Base-by-base conservation (phyloP, 2,797 vertebrate genomes). In the Gila robusta region DNA sequence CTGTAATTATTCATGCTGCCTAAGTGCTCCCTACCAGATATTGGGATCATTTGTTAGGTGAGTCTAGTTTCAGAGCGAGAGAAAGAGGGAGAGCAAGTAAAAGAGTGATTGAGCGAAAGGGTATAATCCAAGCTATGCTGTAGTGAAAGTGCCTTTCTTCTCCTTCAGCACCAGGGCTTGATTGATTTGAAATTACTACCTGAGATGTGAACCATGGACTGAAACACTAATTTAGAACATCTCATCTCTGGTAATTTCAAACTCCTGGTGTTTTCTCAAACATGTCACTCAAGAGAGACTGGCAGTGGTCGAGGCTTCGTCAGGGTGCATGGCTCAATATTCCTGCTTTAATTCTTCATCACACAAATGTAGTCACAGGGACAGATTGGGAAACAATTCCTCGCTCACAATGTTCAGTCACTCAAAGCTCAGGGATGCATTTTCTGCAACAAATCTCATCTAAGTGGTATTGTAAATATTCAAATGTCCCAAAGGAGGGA, bases 1-100 rank as follows among this genome's bases (percentile, higher is more conserved):
- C 69, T 93, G 89, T 87, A 93, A 94, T 95, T 95, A 94, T 93
- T 94, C 85, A 89, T 86, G 91, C 89, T 89, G 89, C 90, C 91
- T 92, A 92, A 94, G 94, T 93, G 94, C 92, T 92, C 86, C 86
- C 64, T 84, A 84, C 81, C 83, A 89, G 87, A 88, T 81, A 85
- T 84, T 73, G 64, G 82, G 87, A 88, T 87, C 78, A 87, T 91
- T 87, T 89, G 73, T 90, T 88, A 70, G 39, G 77, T 88, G 87
- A 88, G 85, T 92, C 78, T 91, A 84, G 85, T 71, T 89, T 89
- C 67, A 86, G 81, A 82, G 66, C 8, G 37, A 85, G 67, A 77
- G 9, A 64, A 37, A 49, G n/a, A n/a, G 54, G 23, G 69, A 88
- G 74, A 81, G 44, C 82, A 52, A 67, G 16, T 71, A 83, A 85